Evolutionary conservation across 2,888 invertebrate genomes (phyloP).

Genomic region (Erebia palarica): DNA sequence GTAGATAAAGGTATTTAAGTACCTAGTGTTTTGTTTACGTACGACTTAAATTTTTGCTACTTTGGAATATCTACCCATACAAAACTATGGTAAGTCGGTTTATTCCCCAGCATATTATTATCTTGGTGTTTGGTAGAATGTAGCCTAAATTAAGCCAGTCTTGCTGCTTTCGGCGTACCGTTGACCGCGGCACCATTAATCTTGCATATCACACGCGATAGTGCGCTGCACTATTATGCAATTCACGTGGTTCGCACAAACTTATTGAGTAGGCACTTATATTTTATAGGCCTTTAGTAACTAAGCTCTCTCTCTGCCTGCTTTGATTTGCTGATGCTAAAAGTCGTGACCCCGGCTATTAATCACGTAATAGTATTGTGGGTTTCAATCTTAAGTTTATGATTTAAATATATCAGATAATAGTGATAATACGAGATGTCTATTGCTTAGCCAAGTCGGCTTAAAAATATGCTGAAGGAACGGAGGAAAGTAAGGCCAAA

Average conservation of each 20-base stretch:
- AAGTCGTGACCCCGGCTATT: too few relatives aligned
- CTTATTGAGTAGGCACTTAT: not conserved
- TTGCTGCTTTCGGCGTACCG: not conserved
- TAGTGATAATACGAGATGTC: too few relatives aligned
- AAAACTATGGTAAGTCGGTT: not conserved
- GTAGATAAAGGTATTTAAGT: too few relatives aligned
- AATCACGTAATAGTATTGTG: too few relatives aligned
- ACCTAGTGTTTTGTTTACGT: not conserved
- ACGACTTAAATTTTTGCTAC: not conserved
- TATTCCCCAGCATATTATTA: not conserved
- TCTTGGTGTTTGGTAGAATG: not conserved
- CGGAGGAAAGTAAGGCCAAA: too few relatives aligned
- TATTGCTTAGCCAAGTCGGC: too few relatives aligned
- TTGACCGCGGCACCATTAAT: conserved; percentile 16
- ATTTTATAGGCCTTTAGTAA: not conserved
- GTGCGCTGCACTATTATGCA: conserved; percentile 15
- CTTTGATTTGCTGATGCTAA: too few relatives aligned
- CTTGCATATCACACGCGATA: conserved; percentile 21
- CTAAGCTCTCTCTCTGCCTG: too few relatives aligned
- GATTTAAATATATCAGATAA: too few relatives aligned
- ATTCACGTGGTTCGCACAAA: conserved; percentile 8
- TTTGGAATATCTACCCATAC: not conserved
- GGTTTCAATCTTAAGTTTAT: too few relatives aligned
- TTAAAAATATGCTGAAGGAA: too few relatives aligned
- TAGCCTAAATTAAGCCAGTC: conserved; percentile 1